Base-by-base conservation (phyloP, 2,888 invertebrate species). In the Caenorhabditis sp. region DNA sequence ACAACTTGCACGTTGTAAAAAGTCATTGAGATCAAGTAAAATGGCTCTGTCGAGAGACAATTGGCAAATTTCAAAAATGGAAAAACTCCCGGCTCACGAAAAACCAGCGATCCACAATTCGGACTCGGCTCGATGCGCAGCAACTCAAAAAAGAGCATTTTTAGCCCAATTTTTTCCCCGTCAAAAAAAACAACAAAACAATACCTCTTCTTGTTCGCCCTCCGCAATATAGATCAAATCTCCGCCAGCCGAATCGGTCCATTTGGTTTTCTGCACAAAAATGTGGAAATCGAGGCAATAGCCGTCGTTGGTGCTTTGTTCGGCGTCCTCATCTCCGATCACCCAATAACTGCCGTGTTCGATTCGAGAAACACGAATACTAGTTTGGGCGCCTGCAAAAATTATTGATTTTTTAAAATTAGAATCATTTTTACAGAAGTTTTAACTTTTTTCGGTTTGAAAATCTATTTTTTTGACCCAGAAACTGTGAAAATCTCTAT, bases 41-140 rank as follows among this genome's bases (percentile, higher is more conserved):
- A 74, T 10, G 63, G 66, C 3, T 76, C 76, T 14, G 74, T 53
- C 12, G 81, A 68, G 19, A 63, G 58, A 59, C 66, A 69, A 66
- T 83, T 85, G 10, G 81, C 73, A 63, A 79, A 85, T 64, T 85
- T 85, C n/a, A 79, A 67, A 68, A 85, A 85, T n/a, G 81, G 80
- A 14, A 83, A 58, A 17, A 85, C 83, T 14, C 81, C 81, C 0
- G 84, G 83, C 53, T 85, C 84, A 2, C 81, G 76, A 70, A 84
- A 83, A 12, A 84, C 81, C 19, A 85, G 58, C 0, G 81, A 81
- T 2, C 72, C 63, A 10, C 69, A 66, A 64, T 84, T 84, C 14
- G 68, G 63, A 10, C 64, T 55, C 12, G 85, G 84, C 19, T 69
- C 53, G 51, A 84, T 69, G 8, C 81, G 80, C 19, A 84, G 63